phyloP scores from a whole-genome alignment of 2,113 vertebrate genomes.

The Pionites leucogaster region DNA sequence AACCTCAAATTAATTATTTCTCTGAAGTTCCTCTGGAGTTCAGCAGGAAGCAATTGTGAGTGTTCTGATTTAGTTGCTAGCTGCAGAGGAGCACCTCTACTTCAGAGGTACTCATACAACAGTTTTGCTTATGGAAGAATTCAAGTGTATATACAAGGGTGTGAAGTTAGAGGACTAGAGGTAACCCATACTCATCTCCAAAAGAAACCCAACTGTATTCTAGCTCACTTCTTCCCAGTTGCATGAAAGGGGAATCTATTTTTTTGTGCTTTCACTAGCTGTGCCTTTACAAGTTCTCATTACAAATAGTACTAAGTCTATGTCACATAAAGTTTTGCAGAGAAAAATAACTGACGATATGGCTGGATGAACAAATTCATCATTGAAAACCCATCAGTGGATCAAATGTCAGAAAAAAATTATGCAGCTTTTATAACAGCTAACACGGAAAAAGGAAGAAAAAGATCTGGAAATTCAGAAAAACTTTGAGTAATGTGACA shows the following conservation, averaged over 20 bases:
- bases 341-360: neutral
- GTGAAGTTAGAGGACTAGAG: neutral
- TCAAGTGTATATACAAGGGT: accelerated
- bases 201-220: neutral
- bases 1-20: neutral
- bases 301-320: neutral
- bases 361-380: neutral
- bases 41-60: neutral
- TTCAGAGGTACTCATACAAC: neutral
- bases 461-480: neutral
- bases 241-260: neutral
- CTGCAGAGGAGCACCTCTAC: neutral
- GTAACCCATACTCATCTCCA: neutral
- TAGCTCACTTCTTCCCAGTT: neutral
- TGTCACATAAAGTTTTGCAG: neutral
- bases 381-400: neutral
- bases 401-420: neutral
- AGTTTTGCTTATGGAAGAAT: neutral
- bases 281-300: neutral
- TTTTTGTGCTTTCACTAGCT: neutral
- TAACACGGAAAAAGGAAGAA: neutral
- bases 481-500: neutral
- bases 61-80: neutral
- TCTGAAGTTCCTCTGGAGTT: neutral
- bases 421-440: neutral